Evolutionary conservation across 2,797 vertebrate species (phyloP).

Genomic region (Channallabes apus): DNA sequence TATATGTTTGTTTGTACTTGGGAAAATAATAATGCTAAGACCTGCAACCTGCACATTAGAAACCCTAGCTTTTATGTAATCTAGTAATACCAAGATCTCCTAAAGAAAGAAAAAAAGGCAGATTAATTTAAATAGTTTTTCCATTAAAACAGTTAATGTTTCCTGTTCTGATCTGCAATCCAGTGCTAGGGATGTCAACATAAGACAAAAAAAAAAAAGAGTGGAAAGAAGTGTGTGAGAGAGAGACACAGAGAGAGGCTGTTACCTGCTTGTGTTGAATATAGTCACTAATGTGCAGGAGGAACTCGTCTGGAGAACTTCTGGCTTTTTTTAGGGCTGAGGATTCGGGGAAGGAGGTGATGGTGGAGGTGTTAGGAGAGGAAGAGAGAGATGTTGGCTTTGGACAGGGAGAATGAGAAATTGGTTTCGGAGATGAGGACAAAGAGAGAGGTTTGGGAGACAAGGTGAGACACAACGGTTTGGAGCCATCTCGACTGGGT

Average conservation of each 20-base stretch:
- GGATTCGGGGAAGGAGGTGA: slow-evolving; percentile 50
- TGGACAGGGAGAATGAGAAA: slow-evolving; percentile 42
- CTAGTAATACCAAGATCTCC: background rate
- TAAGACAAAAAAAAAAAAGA: background rate
- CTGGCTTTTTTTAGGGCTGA: slow-evolving; percentile 69
- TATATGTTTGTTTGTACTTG: background rate
- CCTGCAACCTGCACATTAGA: background rate
- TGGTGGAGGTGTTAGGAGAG: slow-evolving; percentile 32
- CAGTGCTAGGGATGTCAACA: background rate
- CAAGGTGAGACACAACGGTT: slow-evolving; percentile 49
- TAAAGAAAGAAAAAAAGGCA: too few relatives aligned
- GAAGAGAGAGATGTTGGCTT: slow-evolving; percentile 44
- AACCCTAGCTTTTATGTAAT: background rate
- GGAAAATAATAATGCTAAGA: background rate
- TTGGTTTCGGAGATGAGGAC: slow-evolving; percentile 53
- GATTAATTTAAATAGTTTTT: too few relatives aligned
- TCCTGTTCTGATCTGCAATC: background rate
- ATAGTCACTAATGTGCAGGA: slow-evolving; percentile 73
- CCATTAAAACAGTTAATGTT: too few relatives aligned
- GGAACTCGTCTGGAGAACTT: slow-evolving; percentile 77
- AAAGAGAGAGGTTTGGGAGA: slow-evolving; percentile 48
- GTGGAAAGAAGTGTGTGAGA: background rate
- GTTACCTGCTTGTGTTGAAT: slow-evolving; percentile 79
- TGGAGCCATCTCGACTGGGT: slow-evolving; percentile 70
- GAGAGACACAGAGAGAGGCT: background rate